Evolutionary conservation across 2,113 vertebrate species (phyloP).

Genomic region (Clinocottus analis): DNA sequence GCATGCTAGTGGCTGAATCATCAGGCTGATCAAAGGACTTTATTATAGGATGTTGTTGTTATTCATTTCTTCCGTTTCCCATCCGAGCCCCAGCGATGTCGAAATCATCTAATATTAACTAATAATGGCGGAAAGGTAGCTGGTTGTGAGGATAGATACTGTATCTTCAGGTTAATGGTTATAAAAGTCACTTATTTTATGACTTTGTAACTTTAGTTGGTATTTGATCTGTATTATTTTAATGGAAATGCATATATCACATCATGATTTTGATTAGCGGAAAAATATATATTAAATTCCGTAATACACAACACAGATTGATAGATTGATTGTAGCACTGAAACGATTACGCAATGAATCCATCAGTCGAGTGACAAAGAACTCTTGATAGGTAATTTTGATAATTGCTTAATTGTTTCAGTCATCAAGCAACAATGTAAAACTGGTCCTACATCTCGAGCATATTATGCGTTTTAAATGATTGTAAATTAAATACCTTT

Average conservation of each 20-base stretch:
- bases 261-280: constrained; percentile 23
- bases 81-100: not conserved
- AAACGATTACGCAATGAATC: constrained; percentile 26
- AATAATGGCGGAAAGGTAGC: not conserved
- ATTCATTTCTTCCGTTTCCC: not conserved
- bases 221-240: constrained; percentile 21
- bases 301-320: constrained; percentile 1
- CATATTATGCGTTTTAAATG: not conserved
- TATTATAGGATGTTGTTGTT: constrained; percentile 29
- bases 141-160: not conserved
- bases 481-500: not conserved
- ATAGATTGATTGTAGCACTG: constrained; percentile 28
- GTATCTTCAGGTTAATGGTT: constrained; percentile 14
- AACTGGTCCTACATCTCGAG: not conserved
- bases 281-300: constrained; percentile 19
- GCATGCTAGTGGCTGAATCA: constrained; percentile 37
- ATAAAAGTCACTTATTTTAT: constrained; percentile 1
- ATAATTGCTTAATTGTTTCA: constrained; percentile 29
- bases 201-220: not conserved
- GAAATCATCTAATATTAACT: not conserved
- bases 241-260: constrained; percentile 28
- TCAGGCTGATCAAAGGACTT: constrained; percentile 53
- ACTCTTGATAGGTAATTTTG: constrained; percentile 29
- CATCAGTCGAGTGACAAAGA: not conserved
- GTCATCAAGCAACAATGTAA: constrained; percentile 24